These are phyloP conservation scores for Wasmannia auropunctata DNA, from an alignment of 1,140 invertebrate species.

Conservation along the genomic window DNA sequence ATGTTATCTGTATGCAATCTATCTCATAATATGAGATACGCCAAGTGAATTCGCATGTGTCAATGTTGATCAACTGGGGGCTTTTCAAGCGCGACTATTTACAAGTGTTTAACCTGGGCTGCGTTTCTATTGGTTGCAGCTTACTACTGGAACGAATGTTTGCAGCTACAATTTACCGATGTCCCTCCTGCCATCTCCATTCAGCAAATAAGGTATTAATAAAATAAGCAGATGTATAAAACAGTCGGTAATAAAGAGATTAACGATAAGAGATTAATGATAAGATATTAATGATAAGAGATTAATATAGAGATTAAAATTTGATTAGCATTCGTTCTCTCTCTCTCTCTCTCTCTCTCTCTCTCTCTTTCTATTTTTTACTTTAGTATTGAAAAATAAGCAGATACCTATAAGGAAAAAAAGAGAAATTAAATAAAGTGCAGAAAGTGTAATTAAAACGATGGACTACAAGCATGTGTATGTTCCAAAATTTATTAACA, in stretches of 20 bases:
- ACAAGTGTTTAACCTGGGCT: background rate
- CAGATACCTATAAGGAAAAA: no score
- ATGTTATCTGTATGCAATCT: background rate
- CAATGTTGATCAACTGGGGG: background rate
- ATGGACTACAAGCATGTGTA: background rate
- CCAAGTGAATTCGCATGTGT: no score
- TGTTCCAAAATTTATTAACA: background rate
- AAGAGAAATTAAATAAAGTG: no score
- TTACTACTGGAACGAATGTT: background rate
- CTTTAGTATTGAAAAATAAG: no score
- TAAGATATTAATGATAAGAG: no score
- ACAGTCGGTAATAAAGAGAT: background rate
- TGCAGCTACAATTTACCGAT: no score
- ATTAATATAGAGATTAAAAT: background rate
- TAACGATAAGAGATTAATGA: background rate
- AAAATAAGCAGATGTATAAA: background rate
- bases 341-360: no score
- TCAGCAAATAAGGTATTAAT: background rate
- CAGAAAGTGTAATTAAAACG: background rate
- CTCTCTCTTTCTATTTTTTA: no score
- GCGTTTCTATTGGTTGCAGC: background rate
- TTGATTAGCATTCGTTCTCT: no score
- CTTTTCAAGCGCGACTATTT: no score
- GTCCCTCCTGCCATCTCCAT: no score
- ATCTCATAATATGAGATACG: no score